Evolutionary conservation across 2,113 vertebrate species (phyloP).

Genomic region (Bettongia penicillata): DNA sequence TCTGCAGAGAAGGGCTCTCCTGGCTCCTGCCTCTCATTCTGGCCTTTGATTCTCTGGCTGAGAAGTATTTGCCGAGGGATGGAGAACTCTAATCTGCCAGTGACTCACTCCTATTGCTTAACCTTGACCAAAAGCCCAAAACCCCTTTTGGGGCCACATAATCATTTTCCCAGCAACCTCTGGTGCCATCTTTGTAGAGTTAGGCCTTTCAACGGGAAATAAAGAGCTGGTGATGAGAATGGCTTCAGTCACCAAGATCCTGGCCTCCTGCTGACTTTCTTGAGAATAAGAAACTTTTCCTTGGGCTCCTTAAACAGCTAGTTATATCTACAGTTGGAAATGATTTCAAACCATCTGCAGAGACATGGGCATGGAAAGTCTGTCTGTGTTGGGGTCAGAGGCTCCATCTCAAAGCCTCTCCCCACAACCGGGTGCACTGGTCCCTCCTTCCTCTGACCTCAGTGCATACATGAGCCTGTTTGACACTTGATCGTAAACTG

Average conservation of each 20-base stretch:
- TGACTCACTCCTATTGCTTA: neutral
- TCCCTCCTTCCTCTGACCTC: neutral
- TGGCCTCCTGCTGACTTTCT: neutral
- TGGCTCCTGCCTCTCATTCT: neutral
- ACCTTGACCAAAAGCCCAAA: neutral
- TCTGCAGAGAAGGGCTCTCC: slow-evolving; percentile 9
- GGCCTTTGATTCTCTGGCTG: neutral
- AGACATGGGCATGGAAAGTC: neutral
- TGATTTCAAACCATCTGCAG: neutral
- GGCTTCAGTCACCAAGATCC: neutral
- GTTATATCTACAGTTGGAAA: neutral
- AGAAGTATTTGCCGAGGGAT: neutral
- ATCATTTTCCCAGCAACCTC: neutral
- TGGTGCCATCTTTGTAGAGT: neutral
- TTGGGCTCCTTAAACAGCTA: neutral
- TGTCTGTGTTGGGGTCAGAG: neutral
- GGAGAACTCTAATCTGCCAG: neutral
- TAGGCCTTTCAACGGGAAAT: neutral
- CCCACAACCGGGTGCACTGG: neutral
- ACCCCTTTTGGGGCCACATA: neutral
- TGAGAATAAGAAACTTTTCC: neutral
- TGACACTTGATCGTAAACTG: neutral
- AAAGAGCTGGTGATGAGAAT: neutral
- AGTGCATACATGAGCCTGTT: neutral
- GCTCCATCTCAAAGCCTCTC: neutral